Percentiles rank a stretch among this genome's conserved stretches.
Conservation (phyloP, 2,797 vertebrate genomes). For the Malacoctenus gilli region DNA sequence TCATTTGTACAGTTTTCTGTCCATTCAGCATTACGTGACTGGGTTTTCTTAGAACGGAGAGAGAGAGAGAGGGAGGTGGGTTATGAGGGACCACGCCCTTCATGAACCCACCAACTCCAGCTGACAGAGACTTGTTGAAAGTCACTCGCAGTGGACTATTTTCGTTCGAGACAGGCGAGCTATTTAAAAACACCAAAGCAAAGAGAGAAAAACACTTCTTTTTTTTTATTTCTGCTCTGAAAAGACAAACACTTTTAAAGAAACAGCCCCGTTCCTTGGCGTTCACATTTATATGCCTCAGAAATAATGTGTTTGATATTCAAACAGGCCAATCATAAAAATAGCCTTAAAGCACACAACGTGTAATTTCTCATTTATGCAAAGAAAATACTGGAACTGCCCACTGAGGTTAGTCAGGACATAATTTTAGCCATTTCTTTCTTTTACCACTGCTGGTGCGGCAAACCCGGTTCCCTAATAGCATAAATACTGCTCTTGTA, state of each 20-base stretch:
- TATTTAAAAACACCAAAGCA: slow-evolving; percentile 65
- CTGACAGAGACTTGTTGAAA: slow-evolving; percentile 42
- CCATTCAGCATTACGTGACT: slow-evolving; percentile 82
- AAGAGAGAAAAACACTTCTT: slow-evolving; percentile 25
- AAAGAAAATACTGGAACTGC: slow-evolving; percentile 62
- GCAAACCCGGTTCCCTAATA: slow-evolving; percentile 62
- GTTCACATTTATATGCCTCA: slow-evolving; percentile 34
- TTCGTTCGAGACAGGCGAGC: slow-evolving; percentile 37
- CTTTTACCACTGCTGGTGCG: slow-evolving; percentile 38
- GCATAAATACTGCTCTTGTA: slow-evolving; percentile 70
- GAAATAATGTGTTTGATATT: slow-evolving; percentile 53
- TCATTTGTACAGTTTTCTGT: slow-evolving; percentile 84
- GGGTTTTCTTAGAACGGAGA: slow-evolving; percentile 63
- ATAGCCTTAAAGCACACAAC: slow-evolving; percentile 61
- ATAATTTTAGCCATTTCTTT: slow-evolving; percentile 66
- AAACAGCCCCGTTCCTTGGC: slow-evolving; percentile 21
- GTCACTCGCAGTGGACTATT: slow-evolving; percentile 44
- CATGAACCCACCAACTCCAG: slow-evolving; percentile 41
- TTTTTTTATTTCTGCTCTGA: slow-evolving; percentile 49
- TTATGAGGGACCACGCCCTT: slow-evolving; percentile 53
- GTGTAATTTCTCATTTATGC: slow-evolving; percentile 68
- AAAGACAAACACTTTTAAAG: slow-evolving; percentile 18
- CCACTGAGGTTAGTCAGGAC: slow-evolving; percentile 61
- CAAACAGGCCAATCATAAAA: slow-evolving; percentile 44
- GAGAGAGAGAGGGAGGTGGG: slow-evolving; percentile 19